phyloP scores from a whole-genome alignment of 2,888 invertebrate genomes.

The Drosophila lacicola region DNA sequence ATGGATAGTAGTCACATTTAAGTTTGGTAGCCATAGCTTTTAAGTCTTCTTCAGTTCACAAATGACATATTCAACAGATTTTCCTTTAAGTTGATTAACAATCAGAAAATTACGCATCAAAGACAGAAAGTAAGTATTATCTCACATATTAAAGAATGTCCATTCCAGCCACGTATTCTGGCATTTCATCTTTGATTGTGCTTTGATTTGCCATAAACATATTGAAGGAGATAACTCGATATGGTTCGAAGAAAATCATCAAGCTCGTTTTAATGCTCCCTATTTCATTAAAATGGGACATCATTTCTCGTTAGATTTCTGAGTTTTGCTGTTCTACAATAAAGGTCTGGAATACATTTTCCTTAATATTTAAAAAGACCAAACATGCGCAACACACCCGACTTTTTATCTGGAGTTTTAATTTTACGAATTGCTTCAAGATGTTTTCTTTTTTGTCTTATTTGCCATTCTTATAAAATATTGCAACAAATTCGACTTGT shows the following conservation, averaged over 20 bases:
- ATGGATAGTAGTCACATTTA: neutral
- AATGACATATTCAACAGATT: neutral
- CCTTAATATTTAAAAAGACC: slow-evolving; percentile 50
- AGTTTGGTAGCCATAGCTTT: neutral
- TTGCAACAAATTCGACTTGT: slow-evolving; percentile 68
- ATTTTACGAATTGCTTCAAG: slow-evolving; percentile 45
- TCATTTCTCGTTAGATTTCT: slow-evolving; percentile 35
- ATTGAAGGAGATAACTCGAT: slow-evolving; percentile 78
- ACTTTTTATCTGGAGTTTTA: slow-evolving; percentile 24
- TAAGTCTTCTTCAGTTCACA: neutral
- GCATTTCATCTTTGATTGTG: too few species aligned
- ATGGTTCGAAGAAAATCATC: slow-evolving; percentile 68
- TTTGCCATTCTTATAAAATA: slow-evolving; percentile 35
- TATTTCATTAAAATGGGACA: slow-evolving; percentile 36
- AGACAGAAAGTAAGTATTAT: too few species aligned
- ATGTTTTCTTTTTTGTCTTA: too few species aligned
- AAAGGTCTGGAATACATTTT: slow-evolving; percentile 53
- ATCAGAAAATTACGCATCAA: neutral
- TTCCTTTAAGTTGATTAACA: slow-evolving; percentile 1
- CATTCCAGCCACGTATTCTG: too few species aligned
- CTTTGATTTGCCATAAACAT: slow-evolving; percentile 58
- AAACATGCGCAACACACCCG: slow-evolving; percentile 35
- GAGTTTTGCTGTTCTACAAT: neutral
- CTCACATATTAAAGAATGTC: too few species aligned
- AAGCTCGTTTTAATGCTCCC: slow-evolving; percentile 37